Evolutionary conservation across 2,888 invertebrate genomes (phyloP), one percentile per base, ranked within the genome.

Genomic region (Eubasilissa splendida): DNA sequence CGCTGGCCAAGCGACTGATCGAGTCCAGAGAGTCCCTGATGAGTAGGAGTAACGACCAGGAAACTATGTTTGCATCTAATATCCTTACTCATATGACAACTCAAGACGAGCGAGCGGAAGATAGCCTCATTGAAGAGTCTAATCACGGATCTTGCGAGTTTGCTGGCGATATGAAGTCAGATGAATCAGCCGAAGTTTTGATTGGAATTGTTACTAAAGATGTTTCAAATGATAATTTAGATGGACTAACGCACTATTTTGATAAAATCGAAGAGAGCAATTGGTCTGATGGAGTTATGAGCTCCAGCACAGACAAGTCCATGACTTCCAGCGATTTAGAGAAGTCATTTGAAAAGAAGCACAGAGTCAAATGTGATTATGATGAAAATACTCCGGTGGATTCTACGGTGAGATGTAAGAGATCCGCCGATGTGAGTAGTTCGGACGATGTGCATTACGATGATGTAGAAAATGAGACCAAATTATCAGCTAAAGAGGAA

Each of bases 21-120:
- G 82, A 82, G 70, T 83, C 83, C 11, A 79, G 80, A 59, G 83
- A 83, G 81, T 87, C 2, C 88, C 88, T 83, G 89, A 74, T 74
- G 68, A 80, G 80, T 56, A 50, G 80, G 33, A 75, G 76, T 70
- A 79, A 89, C 33, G 80, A 80, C 7, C 65, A 65, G 12, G 80
- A 80, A 14, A n/a, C 70, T 42, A 68, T 68, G 68, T 14, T 50
- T 9, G 33, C 50, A 9, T 68, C 68, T 7, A 68, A 52, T 31
- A 22, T 31, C 12, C 14, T 53, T n/a, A 14, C 31, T 54, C 22
- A 54, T 9, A 71, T 71, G 71, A 22, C 53, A 10, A 71, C 71
- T 11, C 71, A 71, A 33, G 76, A 66, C n/a, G 66, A 76, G 14
- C 33, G 31, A 33, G 10, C 54, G 9, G 76, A 76, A 66, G 76